Conservation (phyloP, 2,113 vertebrate species). For the Setophaga petechia region DNA sequence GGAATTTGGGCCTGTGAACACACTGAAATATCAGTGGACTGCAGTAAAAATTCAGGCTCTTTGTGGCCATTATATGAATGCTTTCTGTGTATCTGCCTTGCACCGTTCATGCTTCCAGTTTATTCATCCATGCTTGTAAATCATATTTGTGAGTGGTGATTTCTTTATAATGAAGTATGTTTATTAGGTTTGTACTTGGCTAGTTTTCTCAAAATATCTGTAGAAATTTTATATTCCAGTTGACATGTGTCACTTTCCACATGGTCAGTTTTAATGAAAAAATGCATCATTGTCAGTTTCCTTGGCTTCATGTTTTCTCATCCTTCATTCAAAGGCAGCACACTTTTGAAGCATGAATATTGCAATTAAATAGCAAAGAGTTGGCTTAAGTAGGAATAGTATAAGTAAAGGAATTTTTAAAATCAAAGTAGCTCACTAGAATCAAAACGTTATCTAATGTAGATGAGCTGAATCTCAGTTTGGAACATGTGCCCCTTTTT, state of each 20-base stretch:
- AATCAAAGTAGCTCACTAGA: not conserved
- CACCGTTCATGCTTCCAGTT: not conserved
- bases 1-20: not conserved
- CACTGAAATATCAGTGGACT: not conserved
- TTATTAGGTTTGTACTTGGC: not conserved
- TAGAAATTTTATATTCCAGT: conserved; percentile 6
- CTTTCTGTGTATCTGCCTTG: not conserved
- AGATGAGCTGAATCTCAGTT: not conserved
- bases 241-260: conserved; percentile 5
- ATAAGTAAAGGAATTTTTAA: not conserved
- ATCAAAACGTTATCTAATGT: not conserved
- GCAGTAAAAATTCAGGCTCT: not conserved
- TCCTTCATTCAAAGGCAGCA: not conserved
- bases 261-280: conserved; percentile 35
- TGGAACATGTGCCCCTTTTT: not conserved
- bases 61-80: not conserved
- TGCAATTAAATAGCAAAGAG: not conserved
- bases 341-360: not conserved
- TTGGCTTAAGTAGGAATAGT: not conserved
- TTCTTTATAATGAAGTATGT: not conserved
- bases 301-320: not conserved
- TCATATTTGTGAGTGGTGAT: not conserved
- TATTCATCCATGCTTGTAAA: not conserved
- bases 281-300: not conserved
- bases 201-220: conserved; percentile 30